Conservation (phyloP, 2,797 vertebrate species). For the Poecilia picta region DNA sequence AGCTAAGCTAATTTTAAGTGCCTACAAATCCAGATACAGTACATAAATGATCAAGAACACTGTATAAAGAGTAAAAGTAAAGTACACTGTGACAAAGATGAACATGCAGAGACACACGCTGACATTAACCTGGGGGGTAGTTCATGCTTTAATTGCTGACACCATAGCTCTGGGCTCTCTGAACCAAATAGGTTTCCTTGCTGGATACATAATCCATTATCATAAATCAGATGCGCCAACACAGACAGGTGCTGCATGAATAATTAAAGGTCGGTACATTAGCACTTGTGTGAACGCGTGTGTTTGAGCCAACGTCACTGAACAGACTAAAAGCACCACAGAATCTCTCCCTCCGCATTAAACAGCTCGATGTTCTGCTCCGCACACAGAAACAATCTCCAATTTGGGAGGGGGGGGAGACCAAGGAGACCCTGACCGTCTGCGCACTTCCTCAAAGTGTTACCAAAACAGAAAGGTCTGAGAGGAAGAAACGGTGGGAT, state of each 20-base stretch:
- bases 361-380: constrained; percentile 62
- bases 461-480: constrained; percentile 49
- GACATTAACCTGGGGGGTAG: constrained; percentile 66
- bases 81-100: constrained; percentile 20
- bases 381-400: constrained; percentile 47
- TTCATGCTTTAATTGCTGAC: constrained; percentile 82
- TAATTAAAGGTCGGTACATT: constrained; percentile 84
- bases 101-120: constrained; percentile 17
- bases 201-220: constrained; percentile 83
- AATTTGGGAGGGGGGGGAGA: constrained; percentile 45
- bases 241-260: constrained; percentile 84
- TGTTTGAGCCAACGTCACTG: constrained; percentile 61
- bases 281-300: constrained; percentile 72
- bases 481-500: constrained; percentile 30
- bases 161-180: constrained; percentile 74
- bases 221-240: constrained; percentile 81
- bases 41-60: constrained; percentile 6
- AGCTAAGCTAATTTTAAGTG: constrained; percentile 10
- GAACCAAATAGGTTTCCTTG: constrained; percentile 75
- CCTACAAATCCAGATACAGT: constrained; percentile 16
- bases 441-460: constrained; percentile 18
- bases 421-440: constrained; percentile 5
- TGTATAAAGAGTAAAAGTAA: constrained; percentile 21
- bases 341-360: constrained; percentile 59
- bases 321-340: constrained; percentile 65